Evolutionary conservation across 2,797 vertebrate species (phyloP).

Genomic region (Acrossocheilus fasciatus): DNA sequence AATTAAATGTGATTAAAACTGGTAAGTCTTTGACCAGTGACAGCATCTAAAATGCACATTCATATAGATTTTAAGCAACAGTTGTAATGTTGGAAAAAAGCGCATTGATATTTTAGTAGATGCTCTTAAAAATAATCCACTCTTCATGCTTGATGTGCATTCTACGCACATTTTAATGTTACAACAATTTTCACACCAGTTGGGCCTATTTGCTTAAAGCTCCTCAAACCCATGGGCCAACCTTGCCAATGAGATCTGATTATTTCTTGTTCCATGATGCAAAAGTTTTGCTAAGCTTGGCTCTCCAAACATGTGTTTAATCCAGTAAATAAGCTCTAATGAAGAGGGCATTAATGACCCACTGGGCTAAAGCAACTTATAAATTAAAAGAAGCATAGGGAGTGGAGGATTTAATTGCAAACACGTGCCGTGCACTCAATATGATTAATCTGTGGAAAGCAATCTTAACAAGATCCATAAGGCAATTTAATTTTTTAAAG

Average conservation of each 20-base stretch:
- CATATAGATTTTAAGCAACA: neutral
- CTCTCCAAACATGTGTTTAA: slow-evolving; percentile 11
- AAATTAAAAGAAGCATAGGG: slow-evolving; percentile 48
- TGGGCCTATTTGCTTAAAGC: neutral
- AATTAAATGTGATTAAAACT: neutral
- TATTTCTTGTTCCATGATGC: slow-evolving; percentile 21
- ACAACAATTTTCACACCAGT: neutral
- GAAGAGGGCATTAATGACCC: slow-evolving; percentile 49
- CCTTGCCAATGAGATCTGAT: neutral
- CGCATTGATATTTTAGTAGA: neutral
- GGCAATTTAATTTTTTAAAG: slow-evolving; percentile 37
- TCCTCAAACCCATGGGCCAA: neutral
- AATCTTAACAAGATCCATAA: slow-evolving; percentile 37
- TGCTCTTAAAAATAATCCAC: neutral
- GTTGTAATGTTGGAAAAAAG: neutral
- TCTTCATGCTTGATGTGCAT: neutral
- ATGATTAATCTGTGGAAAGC: slow-evolving; percentile 45
- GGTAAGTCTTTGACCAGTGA: neutral
- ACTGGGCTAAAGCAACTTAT: slow-evolving; percentile 47
- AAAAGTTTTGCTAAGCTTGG: slow-evolving; percentile 8
- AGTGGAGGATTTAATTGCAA: slow-evolving; percentile 51
- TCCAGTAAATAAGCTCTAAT: slow-evolving; percentile 40
- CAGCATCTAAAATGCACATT: neutral
- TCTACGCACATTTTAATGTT: neutral
- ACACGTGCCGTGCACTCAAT: slow-evolving; percentile 55